Conservation (phyloP, 2,888 invertebrate species). For the Ophraella communa region DNA sequence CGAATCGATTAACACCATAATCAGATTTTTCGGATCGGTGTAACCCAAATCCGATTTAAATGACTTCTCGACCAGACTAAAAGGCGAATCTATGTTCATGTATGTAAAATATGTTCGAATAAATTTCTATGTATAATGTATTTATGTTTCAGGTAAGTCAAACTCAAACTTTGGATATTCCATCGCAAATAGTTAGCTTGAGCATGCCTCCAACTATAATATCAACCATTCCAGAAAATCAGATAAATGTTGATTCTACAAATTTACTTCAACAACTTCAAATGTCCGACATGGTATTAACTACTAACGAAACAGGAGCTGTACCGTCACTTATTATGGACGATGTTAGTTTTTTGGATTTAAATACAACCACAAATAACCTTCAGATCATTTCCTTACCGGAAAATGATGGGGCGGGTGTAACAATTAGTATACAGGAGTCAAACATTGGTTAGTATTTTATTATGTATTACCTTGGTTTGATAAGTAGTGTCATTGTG, state of each 20-base stretch:
- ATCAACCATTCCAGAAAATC: slow-evolving; percentile 21
- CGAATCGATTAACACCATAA: no score
- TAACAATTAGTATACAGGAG: slow-evolving; percentile 9
- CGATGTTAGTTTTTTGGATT: slow-evolving; percentile 39
- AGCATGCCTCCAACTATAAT: slow-evolving; percentile 17
- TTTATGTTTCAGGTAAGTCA: neutral
- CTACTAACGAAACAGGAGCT: slow-evolving; percentile 22
- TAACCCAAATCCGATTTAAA: no score
- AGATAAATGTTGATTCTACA: slow-evolving; percentile 31
- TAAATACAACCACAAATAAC: slow-evolving; percentile 24
- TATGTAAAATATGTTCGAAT: no score
- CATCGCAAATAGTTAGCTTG: slow-evolving; percentile 22
- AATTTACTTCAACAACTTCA: slow-evolving; percentile 36
- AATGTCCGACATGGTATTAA: slow-evolving; percentile 32
- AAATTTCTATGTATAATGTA: no score
- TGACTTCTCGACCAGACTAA: no score
- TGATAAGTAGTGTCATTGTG: no score
- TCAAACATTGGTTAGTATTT: neutral
- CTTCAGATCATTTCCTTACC: slow-evolving; percentile 27
- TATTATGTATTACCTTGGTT: no score
- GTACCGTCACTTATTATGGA: slow-evolving; percentile 30
- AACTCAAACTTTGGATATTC: slow-evolving; percentile 5
- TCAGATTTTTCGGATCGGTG: no score
- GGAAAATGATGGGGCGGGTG: slow-evolving; percentile 8
- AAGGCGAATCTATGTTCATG: no score